Evolutionary conservation across 2,888 invertebrate species (phyloP), one percentile per base, ranked within the genome.

Genomic region (Protonemura montana): DNA sequence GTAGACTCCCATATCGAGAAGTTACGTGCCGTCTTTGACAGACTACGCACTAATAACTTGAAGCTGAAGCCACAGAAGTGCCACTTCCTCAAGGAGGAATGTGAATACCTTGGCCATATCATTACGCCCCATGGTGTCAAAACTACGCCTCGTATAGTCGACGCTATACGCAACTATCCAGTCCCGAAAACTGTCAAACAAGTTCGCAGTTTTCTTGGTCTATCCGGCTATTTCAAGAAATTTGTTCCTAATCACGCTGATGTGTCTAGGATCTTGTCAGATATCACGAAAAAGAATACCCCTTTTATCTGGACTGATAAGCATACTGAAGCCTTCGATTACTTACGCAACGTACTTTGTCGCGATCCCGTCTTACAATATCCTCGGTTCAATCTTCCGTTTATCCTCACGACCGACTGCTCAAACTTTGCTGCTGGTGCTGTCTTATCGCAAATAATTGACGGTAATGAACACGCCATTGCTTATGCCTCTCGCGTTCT

Each of bases 31-130:
- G 85, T 88, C 1, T 77, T 88, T 16, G 83, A 85, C 21, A 81
- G 87, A 21, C 81, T 88, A 25, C 82, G 81, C n/a, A 76, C 76
- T n/a, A 87, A 86, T 25, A 86, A 88, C 29, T 76, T 89, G 6
- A 88, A 88, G 85, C 82, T 89, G 10, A 87, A 89, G 78, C 88
- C 89, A 10, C 86, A 87, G 26, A 89, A 89, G 82, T 89, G 89
- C 80, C 87, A 88, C 59, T 89, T 89, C 78, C 85, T 87, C 16
- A 25, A 86, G 0, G 83, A 84, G 28, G 87, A 89, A 87, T 88
- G 87, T 10, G 85, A 84, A 10, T 89, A 88, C 86, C 85, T 89
- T 30, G 89, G 89, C 0, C 89, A 89, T 76, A 81, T 88, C 2
- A 88, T 88, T 10, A 88, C 88, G 21, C 26, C 82, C 42, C 76